Percentiles rank a stretch among this genome's conserved stretches.
Conservation (phyloP, 2,113 vertebrate species). For the Mormyrus iriodes region DNA sequence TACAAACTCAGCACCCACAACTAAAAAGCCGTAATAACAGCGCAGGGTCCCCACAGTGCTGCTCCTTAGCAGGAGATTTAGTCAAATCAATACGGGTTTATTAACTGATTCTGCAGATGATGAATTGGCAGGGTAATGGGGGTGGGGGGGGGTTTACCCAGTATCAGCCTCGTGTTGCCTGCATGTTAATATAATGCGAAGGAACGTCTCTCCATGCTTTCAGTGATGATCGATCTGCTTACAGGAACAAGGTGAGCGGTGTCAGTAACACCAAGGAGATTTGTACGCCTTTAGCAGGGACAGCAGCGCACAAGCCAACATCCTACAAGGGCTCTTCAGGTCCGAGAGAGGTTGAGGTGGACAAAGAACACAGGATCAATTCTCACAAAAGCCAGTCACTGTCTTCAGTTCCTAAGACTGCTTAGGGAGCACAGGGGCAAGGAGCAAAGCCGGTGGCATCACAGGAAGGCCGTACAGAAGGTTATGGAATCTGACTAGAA, state of each 20-base stretch:
- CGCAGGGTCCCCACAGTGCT: no score
- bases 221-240: neutral
- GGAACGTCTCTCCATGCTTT: neutral
- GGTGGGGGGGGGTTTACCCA: no score
- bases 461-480: neutral
- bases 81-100: neutral
- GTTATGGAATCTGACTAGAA: neutral
- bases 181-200: neutral
- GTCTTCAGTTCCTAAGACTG: neutral
- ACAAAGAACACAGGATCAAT: neutral
- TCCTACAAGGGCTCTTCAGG: neutral
- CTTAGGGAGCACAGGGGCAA: neutral
- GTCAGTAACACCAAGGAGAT: neutral
- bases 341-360: neutral
- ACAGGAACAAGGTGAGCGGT: neutral
- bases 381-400: neutral
- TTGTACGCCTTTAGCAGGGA: no score
- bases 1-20: no score
- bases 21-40: neutral
- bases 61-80: neutral
- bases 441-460: neutral
- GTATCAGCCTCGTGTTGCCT: neutral
- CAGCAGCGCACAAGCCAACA: neutral
- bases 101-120: neutral
- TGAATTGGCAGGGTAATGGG: neutral